Conservation (phyloP, 2,797 vertebrate genomes). For the Characodon lateralis region DNA sequence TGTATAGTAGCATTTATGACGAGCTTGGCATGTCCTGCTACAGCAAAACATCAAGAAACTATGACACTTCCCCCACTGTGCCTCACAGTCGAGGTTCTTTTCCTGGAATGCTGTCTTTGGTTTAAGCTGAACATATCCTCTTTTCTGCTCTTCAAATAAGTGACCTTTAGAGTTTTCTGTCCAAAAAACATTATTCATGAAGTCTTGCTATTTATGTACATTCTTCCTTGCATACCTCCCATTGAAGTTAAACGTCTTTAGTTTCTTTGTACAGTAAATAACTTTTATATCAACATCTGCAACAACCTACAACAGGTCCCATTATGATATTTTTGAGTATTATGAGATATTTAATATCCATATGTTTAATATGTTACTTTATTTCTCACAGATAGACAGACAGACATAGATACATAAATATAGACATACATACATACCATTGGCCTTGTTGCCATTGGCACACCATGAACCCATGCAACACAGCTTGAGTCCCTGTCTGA, state of each 20-base stretch:
- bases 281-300: background rate
- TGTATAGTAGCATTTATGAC: too few species aligned
- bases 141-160: too few species aligned
- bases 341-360: background rate
- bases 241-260: background rate
- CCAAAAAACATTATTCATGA: background rate
- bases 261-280: background rate
- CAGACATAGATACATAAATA: slow-evolving; percentile 1
- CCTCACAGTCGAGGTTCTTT: too few species aligned
- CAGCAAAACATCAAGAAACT: too few species aligned
- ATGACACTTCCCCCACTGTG: too few species aligned
- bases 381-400: background rate
- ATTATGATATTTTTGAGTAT: background rate
- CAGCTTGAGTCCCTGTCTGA: slow-evolving; percentile 28
- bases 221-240: background rate
- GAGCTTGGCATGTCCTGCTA: too few species aligned
- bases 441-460: slow-evolving; percentile 24
- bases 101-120: too few species aligned
- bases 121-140: background rate
- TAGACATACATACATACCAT: slow-evolving; percentile 2
- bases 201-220: background rate
- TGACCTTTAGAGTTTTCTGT: too few species aligned
- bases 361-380: too few species aligned
- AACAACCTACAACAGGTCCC: background rate
- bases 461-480: slow-evolving; percentile 32